Base-by-base conservation (phyloP, 2,888 invertebrate genomes). In the Orthosia gracilis region DNA sequence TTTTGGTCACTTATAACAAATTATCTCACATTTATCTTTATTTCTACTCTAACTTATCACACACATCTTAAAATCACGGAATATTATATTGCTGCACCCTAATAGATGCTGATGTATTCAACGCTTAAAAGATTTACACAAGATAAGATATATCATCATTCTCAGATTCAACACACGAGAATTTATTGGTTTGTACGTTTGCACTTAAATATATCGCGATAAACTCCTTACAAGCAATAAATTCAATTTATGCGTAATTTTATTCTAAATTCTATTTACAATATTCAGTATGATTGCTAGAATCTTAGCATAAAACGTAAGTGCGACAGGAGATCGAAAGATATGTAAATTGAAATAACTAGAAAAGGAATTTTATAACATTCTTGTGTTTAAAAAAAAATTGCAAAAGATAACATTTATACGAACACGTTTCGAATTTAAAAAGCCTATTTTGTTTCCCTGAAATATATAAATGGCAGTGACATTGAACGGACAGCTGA, bases 401-500 rank as follows among this genome's bases (percentile, higher is more conserved):
- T 63, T 55, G 45, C n/a, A 1, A 47, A 69, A 59, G 66, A 69
- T 66, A 58, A 49, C 50, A 69, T 72, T 66, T 64, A 54, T 69
- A 59, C 62, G 61, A 65, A 57, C 57, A n/a, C 31, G 75, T 75
- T 78, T 73, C 45, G 73, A 64, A 69, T 75, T 76, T 84, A 47
- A 67, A 78, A 68, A 66, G 57, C 58, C 55, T 66, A 74, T 78
- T 76, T 78, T 54, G 65, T 86, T 87, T 80, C 67, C 73, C 81
- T 85, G 83, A 83, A 85, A 84, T 83, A 77, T 80, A 69, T 79
- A 71, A 76, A 76, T 73, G 80, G 77, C 58, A 79, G 80, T 89
- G 89, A 89, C 90, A 90, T 91, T 91, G 89, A 87, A 83, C 75
- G 61, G 73, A 64, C 63, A 74, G 62, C 69, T 82, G 71, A 80